phyloP scores from a whole-genome alignment of 2,113 vertebrate species.

The Nestor notabilis region DNA sequence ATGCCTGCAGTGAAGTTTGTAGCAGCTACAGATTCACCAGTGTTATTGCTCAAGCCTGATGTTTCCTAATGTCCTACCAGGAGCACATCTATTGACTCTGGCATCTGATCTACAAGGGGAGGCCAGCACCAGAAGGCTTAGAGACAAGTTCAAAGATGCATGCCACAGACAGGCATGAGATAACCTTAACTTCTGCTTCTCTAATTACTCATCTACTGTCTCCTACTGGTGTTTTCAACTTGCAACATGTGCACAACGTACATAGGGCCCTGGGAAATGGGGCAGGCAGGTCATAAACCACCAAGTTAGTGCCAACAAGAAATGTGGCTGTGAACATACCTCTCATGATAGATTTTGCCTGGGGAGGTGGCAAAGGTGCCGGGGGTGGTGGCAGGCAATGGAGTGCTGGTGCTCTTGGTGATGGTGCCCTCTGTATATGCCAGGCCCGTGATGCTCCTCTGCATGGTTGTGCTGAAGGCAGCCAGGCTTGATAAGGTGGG shows the following conservation, averaged over 20 bases:
- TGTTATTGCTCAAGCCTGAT: background rate
- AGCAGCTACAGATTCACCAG: background rate
- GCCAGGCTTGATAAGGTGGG: background rate
- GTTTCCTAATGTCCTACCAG: background rate
- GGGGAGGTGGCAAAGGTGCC: background rate
- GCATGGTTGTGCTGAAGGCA: background rate
- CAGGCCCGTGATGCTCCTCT: background rate
- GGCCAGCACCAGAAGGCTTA: background rate
- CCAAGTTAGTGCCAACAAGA: rapidly evolving
- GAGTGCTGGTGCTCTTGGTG: background rate
- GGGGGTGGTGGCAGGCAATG: background rate
- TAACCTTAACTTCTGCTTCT: background rate
- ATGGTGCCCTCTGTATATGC: rapidly evolving
- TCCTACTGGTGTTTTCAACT: background rate
- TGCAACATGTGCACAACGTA: rapidly evolving
- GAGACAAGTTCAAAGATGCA: background rate
- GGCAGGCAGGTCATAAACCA: rapidly evolving
- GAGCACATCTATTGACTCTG: background rate
- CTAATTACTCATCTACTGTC: background rate
- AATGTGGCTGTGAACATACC: background rate
- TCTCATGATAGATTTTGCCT: background rate
- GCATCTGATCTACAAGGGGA: background rate
- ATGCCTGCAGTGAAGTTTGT: rapidly evolving
- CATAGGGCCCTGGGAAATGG: rapidly evolving
- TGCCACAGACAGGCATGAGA: rapidly evolving